A percentile compares a stretch with the other conserved stretches of the same genome.
Evolutionary conservation across 2,797 vertebrate genomes (phyloP).

Genomic region (Rhinichthys osculus): DNA sequence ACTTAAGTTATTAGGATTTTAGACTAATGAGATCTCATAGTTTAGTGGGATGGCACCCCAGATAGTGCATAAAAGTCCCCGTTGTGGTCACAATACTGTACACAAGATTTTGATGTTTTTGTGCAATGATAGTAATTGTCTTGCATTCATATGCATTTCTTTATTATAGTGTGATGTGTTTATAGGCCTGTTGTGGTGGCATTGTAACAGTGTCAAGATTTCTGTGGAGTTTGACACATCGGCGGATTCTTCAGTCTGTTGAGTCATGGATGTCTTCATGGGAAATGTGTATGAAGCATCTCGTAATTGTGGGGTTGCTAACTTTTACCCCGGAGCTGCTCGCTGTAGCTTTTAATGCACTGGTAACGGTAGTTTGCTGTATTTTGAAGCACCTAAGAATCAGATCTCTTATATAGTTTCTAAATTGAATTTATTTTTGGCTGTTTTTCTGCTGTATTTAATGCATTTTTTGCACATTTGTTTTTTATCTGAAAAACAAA

Average conservation of each 20-base stretch:
- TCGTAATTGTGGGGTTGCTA: slow-evolving; percentile 16
- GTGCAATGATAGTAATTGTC: not conserved
- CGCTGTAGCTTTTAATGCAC: not conserved
- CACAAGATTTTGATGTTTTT: not conserved
- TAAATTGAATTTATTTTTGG: not conserved
- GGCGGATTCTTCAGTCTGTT: not conserved
- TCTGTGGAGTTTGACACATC: slow-evolving; percentile 17
- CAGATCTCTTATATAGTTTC: not conserved
- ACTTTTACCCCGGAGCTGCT: not conserved
- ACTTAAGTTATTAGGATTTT: not conserved
- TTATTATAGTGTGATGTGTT: not conserved
- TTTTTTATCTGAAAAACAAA: not conserved
- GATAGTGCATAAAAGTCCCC: not conserved
- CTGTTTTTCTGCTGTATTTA: not conserved
- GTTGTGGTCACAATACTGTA: not conserved
- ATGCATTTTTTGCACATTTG: not conserved
- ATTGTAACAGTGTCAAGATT: not conserved
- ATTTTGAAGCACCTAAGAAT: not conserved
- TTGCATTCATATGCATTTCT: not conserved
- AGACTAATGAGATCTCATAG: not conserved
- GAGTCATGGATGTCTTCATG: slow-evolving; percentile 14
- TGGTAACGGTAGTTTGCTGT: not conserved
- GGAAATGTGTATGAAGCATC: slow-evolving; percentile 28
- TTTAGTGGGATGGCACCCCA: not conserved
- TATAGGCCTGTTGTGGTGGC: not conserved